Evolutionary conservation across 2,797 vertebrate genomes (phyloP), one percentile per base, ranked within the genome.

Genomic region (Coreius guichenoti): DNA sequence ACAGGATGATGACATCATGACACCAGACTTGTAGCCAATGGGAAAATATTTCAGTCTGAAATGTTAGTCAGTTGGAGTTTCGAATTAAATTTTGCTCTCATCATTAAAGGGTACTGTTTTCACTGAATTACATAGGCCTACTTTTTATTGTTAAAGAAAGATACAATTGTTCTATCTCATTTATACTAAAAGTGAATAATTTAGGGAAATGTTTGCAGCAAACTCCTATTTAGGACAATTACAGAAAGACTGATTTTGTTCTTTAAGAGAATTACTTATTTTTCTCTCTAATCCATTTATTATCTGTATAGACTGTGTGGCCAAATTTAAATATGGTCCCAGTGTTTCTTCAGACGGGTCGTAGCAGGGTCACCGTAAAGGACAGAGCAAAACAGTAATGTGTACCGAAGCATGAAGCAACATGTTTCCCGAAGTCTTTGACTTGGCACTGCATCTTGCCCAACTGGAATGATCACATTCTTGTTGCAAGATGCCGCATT

Each of bases 391-490:
- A 85, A 85, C 69, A 36, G 29, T n/a, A 47, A 65, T n/a, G 43
- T 85, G 54, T 47, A 33, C 29, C 0, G 19, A 29, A 49, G 68
- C 80, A 47, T 61, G 84, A 83, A 69, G 29, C 19, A 69, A 86
- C 76, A 75, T 75, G 68, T 63, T 74, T 83, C 39, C 47, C 3
- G 2, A 45, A 58, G 51, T 49, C 54, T 78, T 49, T 51, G 56
- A 43, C 16, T 78, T 67, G 67, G n/a, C 70, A 73, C 74, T 82
- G 54, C 63, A 45, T 84, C 72, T 68, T 74, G 69, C 14, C 26
- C 56, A 75, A 76, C 87, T 68, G 80, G 81, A 86, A 83, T 45
- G 70, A 45, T 87, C 68, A 80, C 79, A 85, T 89, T 85, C 82
- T 81, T 80, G 21, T 73, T 72, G 29, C 9, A 51, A 54, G 23